These are phyloP conservation scores for Ia io DNA, from an alignment of 2,113 vertebrate genomes.

Conservation along the genomic window DNA sequence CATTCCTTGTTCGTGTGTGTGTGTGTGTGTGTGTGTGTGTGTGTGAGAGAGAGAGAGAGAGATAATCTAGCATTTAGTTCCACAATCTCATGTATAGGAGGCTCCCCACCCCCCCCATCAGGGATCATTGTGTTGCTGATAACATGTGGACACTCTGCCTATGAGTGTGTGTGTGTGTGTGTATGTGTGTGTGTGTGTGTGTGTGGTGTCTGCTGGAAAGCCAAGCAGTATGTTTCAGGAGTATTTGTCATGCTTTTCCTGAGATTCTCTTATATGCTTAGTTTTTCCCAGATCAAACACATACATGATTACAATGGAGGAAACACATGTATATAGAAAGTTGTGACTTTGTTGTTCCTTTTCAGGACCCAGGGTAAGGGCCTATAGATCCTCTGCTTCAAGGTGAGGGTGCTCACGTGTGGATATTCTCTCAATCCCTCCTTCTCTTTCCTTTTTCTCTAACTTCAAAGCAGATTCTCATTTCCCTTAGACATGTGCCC, in stretches of 20 bases:
- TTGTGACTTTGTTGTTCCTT: background rate
- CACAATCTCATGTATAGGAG: background rate
- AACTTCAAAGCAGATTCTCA: background rate
- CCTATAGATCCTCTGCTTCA: background rate
- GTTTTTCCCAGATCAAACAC: background rate
- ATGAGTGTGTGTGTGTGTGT: no score
- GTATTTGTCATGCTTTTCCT: background rate
- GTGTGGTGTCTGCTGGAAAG: background rate
- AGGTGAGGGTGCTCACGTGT: background rate
- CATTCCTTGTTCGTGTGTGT: background rate
- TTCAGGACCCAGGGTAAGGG: background rate
- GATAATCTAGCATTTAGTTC: background rate
- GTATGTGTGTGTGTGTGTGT: background rate
- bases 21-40: background rate
- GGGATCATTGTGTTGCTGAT: background rate
- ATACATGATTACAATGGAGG: background rate
- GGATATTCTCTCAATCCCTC: background rate
- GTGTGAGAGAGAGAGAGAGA: background rate
- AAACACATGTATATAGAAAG: background rate
- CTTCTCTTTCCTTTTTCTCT: background rate
- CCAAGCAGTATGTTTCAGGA: background rate
- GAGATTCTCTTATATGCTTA: background rate
- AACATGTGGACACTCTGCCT: background rate
- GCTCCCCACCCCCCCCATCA: background rate
- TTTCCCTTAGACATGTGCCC: background rate